Evolutionary conservation across 2,888 invertebrate species (phyloP).

Genomic region (Scaeva pyrastri): DNA sequence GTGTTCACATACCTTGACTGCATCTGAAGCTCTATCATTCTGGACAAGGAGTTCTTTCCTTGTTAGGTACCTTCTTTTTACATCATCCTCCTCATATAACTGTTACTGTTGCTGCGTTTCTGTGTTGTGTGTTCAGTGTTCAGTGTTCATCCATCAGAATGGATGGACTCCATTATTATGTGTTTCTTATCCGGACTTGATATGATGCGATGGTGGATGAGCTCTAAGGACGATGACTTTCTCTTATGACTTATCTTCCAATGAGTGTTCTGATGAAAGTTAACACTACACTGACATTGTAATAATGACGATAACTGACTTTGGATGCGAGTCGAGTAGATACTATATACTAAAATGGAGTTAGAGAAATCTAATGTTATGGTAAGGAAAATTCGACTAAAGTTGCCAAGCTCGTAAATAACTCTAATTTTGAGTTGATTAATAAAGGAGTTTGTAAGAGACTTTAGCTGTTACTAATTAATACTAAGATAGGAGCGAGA

Average conservation of each 20-base stretch:
- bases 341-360: neutral
- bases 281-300: constrained; percentile 46
- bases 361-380: constrained; percentile 13
- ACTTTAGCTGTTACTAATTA: too few relatives aligned
- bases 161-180: constrained; percentile 34
- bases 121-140: too few relatives aligned
- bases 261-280: constrained; percentile 37
- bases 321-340: neutral
- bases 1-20: constrained; percentile 56
- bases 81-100: constrained; percentile 14
- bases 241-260: constrained; percentile 26
- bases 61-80: too few relatives aligned
- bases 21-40: constrained; percentile 20
- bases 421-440: too few relatives aligned
- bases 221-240: constrained; percentile 22
- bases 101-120: neutral
- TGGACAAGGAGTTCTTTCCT: constrained; percentile 25
- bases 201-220: constrained; percentile 14
- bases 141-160: constrained; percentile 45
- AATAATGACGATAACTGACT: constrained; percentile 44
- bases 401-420: neutral
- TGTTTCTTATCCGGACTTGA: constrained; percentile 34
- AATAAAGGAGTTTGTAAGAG: too few relatives aligned
- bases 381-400: neutral
- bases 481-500: too few relatives aligned